Evolutionary conservation across 2,797 vertebrate genomes (phyloP).

Genomic region (Danio choprae): DNA sequence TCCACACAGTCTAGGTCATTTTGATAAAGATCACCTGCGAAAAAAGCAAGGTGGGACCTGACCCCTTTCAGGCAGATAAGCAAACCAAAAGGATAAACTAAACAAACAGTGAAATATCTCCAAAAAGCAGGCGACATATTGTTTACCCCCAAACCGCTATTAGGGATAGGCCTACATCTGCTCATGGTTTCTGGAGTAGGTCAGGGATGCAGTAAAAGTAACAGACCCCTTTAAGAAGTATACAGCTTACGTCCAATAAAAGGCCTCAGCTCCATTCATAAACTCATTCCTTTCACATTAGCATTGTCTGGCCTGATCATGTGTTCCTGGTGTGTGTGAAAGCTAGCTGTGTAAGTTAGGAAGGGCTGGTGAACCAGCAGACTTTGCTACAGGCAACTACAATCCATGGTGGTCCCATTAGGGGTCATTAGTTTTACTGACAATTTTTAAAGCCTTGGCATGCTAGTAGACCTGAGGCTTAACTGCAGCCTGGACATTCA

Average conservation of each 20-base stretch:
- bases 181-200: conserved; percentile 53
- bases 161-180: conserved; percentile 44
- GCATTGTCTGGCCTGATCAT: conserved; percentile 55
- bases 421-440: conserved; percentile 69
- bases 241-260: conserved; percentile 36
- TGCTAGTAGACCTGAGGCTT: conserved; percentile 64
- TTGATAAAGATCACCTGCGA: conserved; percentile 54
- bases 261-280: conserved; percentile 47
- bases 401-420: conserved; percentile 72
- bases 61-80: conserved; percentile 38
- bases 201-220: conserved; percentile 52
- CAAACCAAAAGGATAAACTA: conserved; percentile 47
- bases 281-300: conserved; percentile 54
- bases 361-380: conserved; percentile 40
- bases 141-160: conserved; percentile 45
- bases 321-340: conserved; percentile 46
- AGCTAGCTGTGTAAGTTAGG: conserved; percentile 28
- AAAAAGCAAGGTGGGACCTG: conserved; percentile 37
- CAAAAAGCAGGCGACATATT: conserved; percentile 33
- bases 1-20: conserved; percentile 32
- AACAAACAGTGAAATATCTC: conserved; percentile 45
- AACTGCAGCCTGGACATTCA: conserved; percentile 52
- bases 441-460: conserved; percentile 63
- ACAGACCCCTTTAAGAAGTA: conserved; percentile 52
- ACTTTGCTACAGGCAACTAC: conserved; percentile 51